Evolutionary conservation across 2,888 invertebrate species (phyloP).

Genomic region (Eumerus sabulonum): DNA sequence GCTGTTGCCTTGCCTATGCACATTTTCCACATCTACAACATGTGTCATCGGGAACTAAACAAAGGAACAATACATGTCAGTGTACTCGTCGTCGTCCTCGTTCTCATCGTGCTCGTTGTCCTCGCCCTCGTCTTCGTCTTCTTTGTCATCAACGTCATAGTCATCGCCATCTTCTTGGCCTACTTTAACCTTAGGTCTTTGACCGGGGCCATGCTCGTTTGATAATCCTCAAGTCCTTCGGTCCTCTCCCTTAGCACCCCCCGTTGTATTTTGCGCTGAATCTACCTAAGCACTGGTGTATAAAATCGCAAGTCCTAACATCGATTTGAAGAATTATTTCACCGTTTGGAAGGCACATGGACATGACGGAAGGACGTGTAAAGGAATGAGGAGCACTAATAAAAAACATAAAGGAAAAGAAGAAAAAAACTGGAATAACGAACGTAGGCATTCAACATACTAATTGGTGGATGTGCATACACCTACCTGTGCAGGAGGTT

Average conservation of each 20-base stretch:
- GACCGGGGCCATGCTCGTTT: slow-evolving; percentile 53
- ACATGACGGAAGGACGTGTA: too few species aligned
- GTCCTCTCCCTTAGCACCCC: neutral
- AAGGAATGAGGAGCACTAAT: too few species aligned
- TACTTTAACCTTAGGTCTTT: slow-evolving; percentile 62
- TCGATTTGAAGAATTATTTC: slow-evolving; percentile 61
- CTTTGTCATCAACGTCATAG: slow-evolving; percentile 17
- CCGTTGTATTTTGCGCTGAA: neutral
- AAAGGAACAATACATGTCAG: slow-evolving; percentile 59
- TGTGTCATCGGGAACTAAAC: slow-evolving; percentile 49
- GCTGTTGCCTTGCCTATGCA: slow-evolving; percentile 28
- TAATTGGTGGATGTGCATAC: slow-evolving; percentile 49
- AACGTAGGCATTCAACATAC: slow-evolving; percentile 27
- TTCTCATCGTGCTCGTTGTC: slow-evolving; percentile 21
- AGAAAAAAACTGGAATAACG: slow-evolving; percentile 6
- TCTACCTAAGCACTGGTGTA: too few species aligned
- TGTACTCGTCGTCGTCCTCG: slow-evolving; percentile 36
- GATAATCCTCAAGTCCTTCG: slow-evolving; percentile 63
- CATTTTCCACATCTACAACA: slow-evolving; percentile 45
- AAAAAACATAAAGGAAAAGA: neutral
- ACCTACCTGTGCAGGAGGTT: slow-evolving; percentile 49
- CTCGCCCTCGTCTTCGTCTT: slow-evolving; percentile 25
- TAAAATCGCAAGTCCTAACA: slow-evolving; percentile 22
- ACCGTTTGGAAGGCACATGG: slow-evolving; percentile 40
- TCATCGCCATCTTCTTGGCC: slow-evolving; percentile 55